These are phyloP conservation scores for Alces alces DNA, from an alignment of 2,113 vertebrate genomes.

Conservation along the genomic window DNA sequence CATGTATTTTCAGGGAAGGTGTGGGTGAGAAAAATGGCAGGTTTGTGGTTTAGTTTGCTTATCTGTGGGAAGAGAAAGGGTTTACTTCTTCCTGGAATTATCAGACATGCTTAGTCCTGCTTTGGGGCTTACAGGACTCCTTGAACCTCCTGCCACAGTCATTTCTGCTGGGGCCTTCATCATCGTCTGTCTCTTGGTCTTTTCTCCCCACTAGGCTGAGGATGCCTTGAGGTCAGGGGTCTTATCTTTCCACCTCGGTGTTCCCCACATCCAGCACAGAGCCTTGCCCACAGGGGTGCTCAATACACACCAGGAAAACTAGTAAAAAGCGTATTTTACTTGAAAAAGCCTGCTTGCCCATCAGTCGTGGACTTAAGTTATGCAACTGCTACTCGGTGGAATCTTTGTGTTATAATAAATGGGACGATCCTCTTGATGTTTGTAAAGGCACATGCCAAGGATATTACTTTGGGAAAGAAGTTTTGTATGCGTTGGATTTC, in stretches of 20 bases:
- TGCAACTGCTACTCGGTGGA: background rate
- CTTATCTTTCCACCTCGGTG: background rate
- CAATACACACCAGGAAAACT: background rate
- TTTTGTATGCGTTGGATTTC: background rate
- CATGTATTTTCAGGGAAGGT: background rate
- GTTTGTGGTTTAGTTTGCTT: background rate
- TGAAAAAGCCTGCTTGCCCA: background rate
- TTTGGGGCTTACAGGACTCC: background rate
- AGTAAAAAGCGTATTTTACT: background rate
- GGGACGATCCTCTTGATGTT: background rate
- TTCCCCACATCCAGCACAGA: background rate
- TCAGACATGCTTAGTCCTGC: rapidly evolving
- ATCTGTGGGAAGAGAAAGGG: background rate
- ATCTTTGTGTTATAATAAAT: background rate
- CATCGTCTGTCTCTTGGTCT: background rate
- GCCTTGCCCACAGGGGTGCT: background rate
- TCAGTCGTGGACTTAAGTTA: background rate
- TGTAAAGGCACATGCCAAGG: background rate
- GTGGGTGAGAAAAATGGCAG: background rate
- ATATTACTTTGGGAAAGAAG: background rate
- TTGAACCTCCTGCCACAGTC: no score
- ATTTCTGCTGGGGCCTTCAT: background rate
- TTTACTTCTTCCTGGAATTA: background rate
- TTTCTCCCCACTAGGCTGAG: background rate
- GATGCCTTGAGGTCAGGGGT: background rate